A percentile compares a stretch with the other conserved stretches of the same genome.
phyloP scores from a whole-genome alignment of 2,888 invertebrate species.

The Serripes groenlandicus region DNA sequence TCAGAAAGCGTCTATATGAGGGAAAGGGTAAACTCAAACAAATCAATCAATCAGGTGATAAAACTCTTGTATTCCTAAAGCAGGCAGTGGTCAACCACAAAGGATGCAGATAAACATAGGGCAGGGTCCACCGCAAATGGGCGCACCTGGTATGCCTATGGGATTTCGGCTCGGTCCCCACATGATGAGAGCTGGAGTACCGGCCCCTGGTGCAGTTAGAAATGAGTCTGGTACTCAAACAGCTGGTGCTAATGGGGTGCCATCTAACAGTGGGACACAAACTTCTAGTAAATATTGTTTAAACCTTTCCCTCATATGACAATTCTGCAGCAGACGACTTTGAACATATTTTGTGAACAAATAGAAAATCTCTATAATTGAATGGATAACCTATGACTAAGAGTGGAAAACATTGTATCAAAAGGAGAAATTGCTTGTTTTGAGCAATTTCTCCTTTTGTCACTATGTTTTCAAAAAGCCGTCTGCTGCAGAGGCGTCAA shows the following conservation, averaged over 20 bases:
- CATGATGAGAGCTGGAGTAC: constrained; percentile 23
- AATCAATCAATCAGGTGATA: background rate
- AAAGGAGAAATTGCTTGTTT: background rate
- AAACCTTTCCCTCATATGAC: too few species aligned
- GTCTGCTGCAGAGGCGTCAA: background rate
- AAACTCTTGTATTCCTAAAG: background rate
- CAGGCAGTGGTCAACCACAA: constrained; percentile 26
- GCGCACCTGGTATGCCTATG: constrained; percentile 10
- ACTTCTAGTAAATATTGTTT: constrained; percentile 33
- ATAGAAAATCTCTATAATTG: too few species aligned
- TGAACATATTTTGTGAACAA: too few species aligned
- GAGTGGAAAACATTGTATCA: background rate
- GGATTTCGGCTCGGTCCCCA: constrained; percentile 30
- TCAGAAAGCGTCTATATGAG: background rate
- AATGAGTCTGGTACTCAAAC: constrained; percentile 63
- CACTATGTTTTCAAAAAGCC: background rate
- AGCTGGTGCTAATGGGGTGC: constrained; percentile 40
- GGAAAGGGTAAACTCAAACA: background rate
- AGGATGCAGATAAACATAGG: constrained; percentile 63
- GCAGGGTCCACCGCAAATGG: constrained; percentile 6
- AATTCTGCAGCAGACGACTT: too few species aligned
- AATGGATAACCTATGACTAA: too few species aligned
- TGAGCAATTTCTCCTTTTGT: constrained; percentile 1
- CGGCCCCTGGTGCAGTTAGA: constrained; percentile 11
- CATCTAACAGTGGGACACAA: constrained; percentile 63